Conservation (phyloP, 2,888 invertebrate genomes). For the Pediacus dermestoides region DNA sequence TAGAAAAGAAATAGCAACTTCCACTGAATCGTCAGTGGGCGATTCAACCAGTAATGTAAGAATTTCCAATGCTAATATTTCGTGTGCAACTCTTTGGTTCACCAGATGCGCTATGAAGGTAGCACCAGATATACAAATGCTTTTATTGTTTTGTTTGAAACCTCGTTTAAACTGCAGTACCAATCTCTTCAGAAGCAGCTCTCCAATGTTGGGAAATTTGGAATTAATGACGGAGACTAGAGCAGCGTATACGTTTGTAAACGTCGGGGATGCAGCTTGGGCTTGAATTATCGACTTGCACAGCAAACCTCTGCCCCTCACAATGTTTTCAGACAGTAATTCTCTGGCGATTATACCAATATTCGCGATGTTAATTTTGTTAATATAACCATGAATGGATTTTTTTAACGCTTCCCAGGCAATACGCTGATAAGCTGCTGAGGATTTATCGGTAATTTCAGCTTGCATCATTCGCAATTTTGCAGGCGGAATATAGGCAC, state of each 20-base stretch:
- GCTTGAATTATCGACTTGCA: constrained; percentile 94
- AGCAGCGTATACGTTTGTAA: constrained; percentile 96
- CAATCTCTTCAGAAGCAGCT: constrained; percentile 82
- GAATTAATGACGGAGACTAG: constrained; percentile 95
- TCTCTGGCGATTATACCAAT: constrained; percentile 89
- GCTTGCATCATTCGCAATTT: constrained; percentile 93
- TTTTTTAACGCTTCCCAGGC: constrained; percentile 99
- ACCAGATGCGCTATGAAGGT: constrained; percentile 96
- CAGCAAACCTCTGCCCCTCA: constrained; percentile 90
- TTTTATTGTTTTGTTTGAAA: constrained; percentile 90
- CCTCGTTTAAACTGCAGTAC: constrained; percentile 93
- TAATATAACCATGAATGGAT: constrained; percentile 95
- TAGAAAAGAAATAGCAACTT: constrained; percentile 92
- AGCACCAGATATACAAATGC: constrained; percentile 82
- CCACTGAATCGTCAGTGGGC: constrained; percentile 96
- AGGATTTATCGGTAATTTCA: constrained; percentile 93
- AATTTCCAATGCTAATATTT: constrained; percentile 91
- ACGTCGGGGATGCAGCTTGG: constrained; percentile 95
- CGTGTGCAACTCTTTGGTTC: constrained; percentile 96
- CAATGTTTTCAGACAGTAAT: constrained; percentile 90
- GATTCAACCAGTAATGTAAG: constrained; percentile 89
- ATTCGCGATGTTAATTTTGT: constrained; percentile 95
- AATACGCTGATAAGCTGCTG: constrained; percentile 89
- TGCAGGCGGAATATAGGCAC: constrained; percentile 98
- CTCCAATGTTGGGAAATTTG: constrained; percentile 96